Evolutionary conservation across 2,888 invertebrate species (phyloP).

Genomic region (Epinotia nisella): DNA sequence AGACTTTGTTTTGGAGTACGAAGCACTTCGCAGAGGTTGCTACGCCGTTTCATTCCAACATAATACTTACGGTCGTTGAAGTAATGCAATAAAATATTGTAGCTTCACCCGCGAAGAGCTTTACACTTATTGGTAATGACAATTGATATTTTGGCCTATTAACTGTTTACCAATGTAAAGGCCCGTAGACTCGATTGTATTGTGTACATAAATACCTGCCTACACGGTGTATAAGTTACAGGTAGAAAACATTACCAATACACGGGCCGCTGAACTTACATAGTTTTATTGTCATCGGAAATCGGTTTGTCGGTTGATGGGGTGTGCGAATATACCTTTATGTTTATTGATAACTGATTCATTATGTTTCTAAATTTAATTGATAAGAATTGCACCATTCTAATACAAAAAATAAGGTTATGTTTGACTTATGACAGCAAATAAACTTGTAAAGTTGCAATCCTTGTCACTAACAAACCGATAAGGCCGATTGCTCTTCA

Average conservation of each 20-base stretch:
- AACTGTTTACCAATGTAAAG: conserved; percentile 1
- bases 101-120: neutral
- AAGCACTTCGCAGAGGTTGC: neutral
- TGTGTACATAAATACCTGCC: neutral
- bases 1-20: neutral
- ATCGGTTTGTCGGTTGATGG: neutral
- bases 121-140: neutral
- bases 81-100: neutral
- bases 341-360: neutral
- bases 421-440: neutral
- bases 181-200: neutral
- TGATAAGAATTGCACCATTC: neutral
- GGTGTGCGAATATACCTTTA: neutral
- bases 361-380: neutral
- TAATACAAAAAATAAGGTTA: neutral
- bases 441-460: neutral
- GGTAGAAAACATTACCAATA: neutral
- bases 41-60: neutral
- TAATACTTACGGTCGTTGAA: neutral
- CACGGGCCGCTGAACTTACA: neutral
- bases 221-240: neutral
- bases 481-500: neutral
- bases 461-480: neutral
- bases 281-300: neutral
- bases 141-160: conserved; percentile 5